phyloP scores from a whole-genome alignment of 1,140 invertebrate species.

The Lepidurus apus region DNA sequence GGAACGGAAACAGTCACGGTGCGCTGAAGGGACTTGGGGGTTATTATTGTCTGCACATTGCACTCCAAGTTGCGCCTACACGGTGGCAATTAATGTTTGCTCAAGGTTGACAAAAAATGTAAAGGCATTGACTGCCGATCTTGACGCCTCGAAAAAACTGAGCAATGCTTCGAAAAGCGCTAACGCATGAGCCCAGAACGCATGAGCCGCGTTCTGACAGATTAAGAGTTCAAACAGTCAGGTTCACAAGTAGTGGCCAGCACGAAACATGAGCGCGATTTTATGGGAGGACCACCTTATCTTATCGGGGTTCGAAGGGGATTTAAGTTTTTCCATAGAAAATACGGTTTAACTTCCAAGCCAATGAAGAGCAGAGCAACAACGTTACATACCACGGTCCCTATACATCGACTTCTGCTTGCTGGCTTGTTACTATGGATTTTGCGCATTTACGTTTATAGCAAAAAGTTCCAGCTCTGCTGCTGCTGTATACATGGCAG shows the following conservation, averaged over 20 bases:
- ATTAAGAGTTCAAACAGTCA: conserved; percentile 2
- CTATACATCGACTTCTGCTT: neutral
- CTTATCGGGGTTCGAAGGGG: neutral
- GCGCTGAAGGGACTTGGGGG: neutral
- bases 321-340: neutral
- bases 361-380: neutral
- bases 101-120: neutral
- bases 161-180: neutral
- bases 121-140: neutral
- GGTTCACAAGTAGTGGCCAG: neutral
- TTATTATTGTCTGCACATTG: neutral
- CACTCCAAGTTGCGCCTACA: neutral
- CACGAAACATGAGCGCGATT: neutral
- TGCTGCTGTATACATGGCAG: no score
- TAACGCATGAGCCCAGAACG: neutral
- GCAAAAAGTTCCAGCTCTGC: no score
- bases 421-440: neutral
- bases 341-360: neutral
- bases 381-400: no score
- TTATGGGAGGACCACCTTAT: neutral
- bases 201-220: neutral
- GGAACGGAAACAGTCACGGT: conserved; percentile 9
- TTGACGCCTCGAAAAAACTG: no score
- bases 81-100: neutral
- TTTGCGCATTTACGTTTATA: no score